Percentiles rank a stretch among this genome's conserved stretches.
phyloP scores from a whole-genome alignment of 2,888 invertebrate genomes.

The Charanyca ferruginea region DNA sequence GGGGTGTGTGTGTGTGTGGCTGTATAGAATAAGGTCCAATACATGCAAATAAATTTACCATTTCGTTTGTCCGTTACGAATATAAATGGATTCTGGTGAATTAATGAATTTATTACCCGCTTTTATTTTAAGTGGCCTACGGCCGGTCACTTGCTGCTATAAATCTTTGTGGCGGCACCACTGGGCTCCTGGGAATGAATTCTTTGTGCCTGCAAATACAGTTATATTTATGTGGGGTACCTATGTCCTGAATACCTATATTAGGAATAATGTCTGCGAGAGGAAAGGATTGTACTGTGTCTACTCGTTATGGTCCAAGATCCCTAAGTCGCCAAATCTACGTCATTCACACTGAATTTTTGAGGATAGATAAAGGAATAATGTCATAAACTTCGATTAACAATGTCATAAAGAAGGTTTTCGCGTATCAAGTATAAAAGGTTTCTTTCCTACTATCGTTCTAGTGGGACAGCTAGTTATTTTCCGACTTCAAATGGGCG shows the following conservation, averaged over 20 bases:
- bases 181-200: slow-evolving; percentile 31
- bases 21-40: slow-evolving; percentile 50
- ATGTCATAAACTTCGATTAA: too few species aligned
- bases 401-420: too few species aligned
- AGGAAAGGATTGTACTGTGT: too few species aligned
- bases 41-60: slow-evolving; percentile 68
- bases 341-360: too few species aligned
- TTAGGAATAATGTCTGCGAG: too few species aligned
- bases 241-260: not conserved
- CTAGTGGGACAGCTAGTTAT: too few species aligned
- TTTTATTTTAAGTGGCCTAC: slow-evolving; percentile 74
- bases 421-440: too few species aligned
- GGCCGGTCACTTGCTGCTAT: slow-evolving; percentile 68
- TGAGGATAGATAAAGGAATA: too few species aligned
- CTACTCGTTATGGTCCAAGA: too few species aligned
- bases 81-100: slow-evolving; percentile 74
- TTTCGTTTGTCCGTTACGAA: slow-evolving; percentile 67
- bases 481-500: too few species aligned
- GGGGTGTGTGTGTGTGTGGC: not conserved
- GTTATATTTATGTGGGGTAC: not conserved
- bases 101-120: slow-evolving; percentile 78
- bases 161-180: slow-evolving; percentile 65
- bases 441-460: too few species aligned
- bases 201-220: slow-evolving; percentile 25
- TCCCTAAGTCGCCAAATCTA: too few species aligned